Base-by-base conservation (phyloP, 2,113 vertebrate species). In the Castor canadensis region DNA sequence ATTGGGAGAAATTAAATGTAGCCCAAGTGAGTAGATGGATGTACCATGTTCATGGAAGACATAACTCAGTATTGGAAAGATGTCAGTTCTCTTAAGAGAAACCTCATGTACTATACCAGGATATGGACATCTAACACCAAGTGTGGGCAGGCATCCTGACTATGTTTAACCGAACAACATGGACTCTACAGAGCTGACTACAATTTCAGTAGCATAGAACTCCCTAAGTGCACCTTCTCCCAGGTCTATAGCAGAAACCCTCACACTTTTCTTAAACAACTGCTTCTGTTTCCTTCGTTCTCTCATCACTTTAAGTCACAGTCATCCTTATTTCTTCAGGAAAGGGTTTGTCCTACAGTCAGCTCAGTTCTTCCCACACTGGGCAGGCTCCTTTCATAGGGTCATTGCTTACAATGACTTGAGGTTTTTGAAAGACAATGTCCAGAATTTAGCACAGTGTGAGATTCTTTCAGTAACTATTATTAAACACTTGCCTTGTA, bases 141-240 rank as follows among this genome's bases (percentile, higher is more conserved):
- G 40, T 9, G 3, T 20, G 13, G 3, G 0, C 4, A 3, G 28
- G 52, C 20, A 5, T 60, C 71, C 49, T 17, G 0, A 3, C 49
- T 58, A 0, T 5, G 49, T 76, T 80, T 16, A 19, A 26, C 11
- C 43, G 24, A 60, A 19, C 3, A 28, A 8, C 12, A 24, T 76
- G 24, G 52, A 30, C 30, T 13, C 47, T 56, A 10, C 6, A 38
- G 38, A 58, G 11, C 30, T 35, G 35, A 3, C 4, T 7, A 4
- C n/a, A 40, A 79, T 64, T 43, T 35, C 26, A 26, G 2, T 13
- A 54, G 9, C 54, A 24, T 8, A 28, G 20, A 12, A 40, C 22
- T 4, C n/a, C 69, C 47, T 9, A 15, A n/a, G 0, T 28, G 32
- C 40, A 5, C 47, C 17, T 1, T 1, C 5, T 43, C 45, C 45